These are phyloP conservation scores for Petaurus breviceps DNA, from an alignment of 2,113 vertebrate genomes.

Conservation along the genomic window DNA sequence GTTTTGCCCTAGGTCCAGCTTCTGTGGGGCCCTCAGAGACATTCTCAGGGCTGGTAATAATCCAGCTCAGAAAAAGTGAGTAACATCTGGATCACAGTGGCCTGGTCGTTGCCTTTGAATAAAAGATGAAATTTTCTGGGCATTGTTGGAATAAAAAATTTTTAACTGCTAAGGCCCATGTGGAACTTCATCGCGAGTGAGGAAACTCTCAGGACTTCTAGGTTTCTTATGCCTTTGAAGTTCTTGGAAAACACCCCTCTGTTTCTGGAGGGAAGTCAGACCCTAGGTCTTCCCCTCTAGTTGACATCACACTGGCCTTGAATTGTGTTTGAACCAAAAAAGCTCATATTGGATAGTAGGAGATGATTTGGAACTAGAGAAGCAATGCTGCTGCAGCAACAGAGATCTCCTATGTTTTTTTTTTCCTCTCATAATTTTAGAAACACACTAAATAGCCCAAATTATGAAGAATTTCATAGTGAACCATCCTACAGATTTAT, in stretches of 20 bases:
- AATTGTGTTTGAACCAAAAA: slow-evolving; percentile 49
- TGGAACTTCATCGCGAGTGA: slow-evolving; percentile 41
- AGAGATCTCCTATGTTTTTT: slow-evolving; percentile 12
- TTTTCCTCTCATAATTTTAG: slow-evolving; percentile 20
- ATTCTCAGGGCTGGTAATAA: slow-evolving; percentile 20
- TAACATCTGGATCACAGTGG: slow-evolving; percentile 48
- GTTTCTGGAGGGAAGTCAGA: slow-evolving; percentile 52
- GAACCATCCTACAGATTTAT: neutral
- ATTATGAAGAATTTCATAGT: slow-evolving; percentile 9
- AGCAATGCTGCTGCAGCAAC: neutral
- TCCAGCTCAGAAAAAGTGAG: slow-evolving; percentile 59
- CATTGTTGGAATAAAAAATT: slow-evolving; percentile 48
- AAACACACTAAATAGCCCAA: slow-evolving; percentile 14
- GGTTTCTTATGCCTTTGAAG: slow-evolving; percentile 45
- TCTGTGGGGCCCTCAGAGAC: slow-evolving; percentile 43
- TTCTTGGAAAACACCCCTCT: slow-evolving; percentile 56
- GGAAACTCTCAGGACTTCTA: slow-evolving; percentile 63
- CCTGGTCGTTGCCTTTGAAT: slow-evolving; percentile 63
- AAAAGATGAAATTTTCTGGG: slow-evolving; percentile 59
- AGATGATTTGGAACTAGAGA: slow-evolving; percentile 2
- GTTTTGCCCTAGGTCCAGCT: slow-evolving; percentile 50
- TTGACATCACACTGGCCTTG: slow-evolving; percentile 41
- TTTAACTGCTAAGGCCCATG: slow-evolving; percentile 49
- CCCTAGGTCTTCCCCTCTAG: slow-evolving; percentile 33
- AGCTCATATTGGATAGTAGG: neutral